Conservation (phyloP, 2,888 invertebrate species). For the Unio delphinus region DNA sequence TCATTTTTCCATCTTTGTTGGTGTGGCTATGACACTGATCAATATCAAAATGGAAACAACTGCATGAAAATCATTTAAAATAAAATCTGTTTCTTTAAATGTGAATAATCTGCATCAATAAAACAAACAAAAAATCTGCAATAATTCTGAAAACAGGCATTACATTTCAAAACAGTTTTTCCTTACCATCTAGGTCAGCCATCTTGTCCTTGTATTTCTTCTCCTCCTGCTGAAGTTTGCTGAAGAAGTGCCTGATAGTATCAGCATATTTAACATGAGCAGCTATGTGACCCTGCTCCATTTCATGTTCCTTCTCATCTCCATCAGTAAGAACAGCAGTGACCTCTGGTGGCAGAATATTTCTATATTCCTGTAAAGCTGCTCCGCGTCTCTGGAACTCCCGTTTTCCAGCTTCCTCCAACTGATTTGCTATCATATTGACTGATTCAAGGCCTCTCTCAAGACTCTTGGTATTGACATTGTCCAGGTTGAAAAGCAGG, state of each 20-base stretch:
- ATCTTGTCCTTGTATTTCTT: conserved; percentile 59
- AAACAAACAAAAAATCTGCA: too few relatives aligned
- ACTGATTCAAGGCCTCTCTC: conserved; percentile 46
- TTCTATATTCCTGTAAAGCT: conserved; percentile 57
- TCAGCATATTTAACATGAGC: conserved; percentile 62
- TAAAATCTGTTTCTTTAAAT: too few relatives aligned
- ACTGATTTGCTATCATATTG: conserved; percentile 45
- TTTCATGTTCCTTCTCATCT: conserved; percentile 53
- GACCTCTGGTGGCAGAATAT: conserved; percentile 63
- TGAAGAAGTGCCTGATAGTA: conserved; percentile 58
- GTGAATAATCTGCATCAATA: too few relatives aligned
- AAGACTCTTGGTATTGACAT: conserved; percentile 44
- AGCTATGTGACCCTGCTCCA: conserved; percentile 53
- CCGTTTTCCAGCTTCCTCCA: conserved; percentile 56
- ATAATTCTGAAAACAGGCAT: too few relatives aligned
- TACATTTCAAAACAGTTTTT: neutral
- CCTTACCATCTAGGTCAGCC: conserved; percentile 55
- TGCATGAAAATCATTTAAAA: too few relatives aligned
- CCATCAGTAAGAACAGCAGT: conserved; percentile 61
- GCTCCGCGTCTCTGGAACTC: conserved; percentile 64
- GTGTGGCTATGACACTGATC: too few relatives aligned
- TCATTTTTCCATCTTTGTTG: too few relatives aligned
- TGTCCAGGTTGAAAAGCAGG: conserved; percentile 55
- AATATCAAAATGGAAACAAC: too few relatives aligned
- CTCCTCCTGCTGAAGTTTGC: conserved; percentile 63